A percentile compares a stretch with the other conserved stretches of the same genome.
These are phyloP conservation scores for Drosophila mulleri DNA, from an alignment of 2,888 invertebrate species.

Conservation along the genomic window DNA sequence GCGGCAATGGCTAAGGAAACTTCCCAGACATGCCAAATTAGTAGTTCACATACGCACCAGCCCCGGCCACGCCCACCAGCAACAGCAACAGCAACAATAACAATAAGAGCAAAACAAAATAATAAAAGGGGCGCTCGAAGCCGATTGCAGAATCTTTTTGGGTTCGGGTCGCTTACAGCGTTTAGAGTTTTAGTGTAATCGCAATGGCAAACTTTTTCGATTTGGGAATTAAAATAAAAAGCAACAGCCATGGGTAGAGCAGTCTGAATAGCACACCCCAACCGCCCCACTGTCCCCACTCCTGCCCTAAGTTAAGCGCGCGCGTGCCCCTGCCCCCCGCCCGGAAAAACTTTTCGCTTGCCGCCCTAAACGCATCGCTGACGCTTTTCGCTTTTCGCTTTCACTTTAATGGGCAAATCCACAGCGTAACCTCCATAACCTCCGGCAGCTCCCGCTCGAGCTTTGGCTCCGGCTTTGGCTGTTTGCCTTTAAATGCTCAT, in stretches of 20 bases:
- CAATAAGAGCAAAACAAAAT: not conserved
- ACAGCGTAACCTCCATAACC: conserved; percentile 41
- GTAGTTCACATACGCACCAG: conserved; percentile 62
- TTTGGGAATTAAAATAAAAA: conserved; percentile 79
- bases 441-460: not conserved
- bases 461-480: not conserved
- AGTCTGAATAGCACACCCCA: not conserved
- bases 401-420: conserved; percentile 65
- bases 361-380: conserved; percentile 66
- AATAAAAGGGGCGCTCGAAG: conserved; percentile 6
- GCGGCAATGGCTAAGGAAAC: conserved; percentile 36
- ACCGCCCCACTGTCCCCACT: no score
- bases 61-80: conserved; percentile 31
- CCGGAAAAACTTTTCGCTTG: conserved; percentile 47
- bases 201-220: conserved; percentile 75
- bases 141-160: conserved; percentile 11
- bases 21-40: conserved; percentile 65
- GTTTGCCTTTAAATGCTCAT: not conserved
- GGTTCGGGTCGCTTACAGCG: conserved; percentile 54
- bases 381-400: conserved; percentile 52
- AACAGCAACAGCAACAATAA: not conserved
- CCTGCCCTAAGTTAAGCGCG: not conserved
- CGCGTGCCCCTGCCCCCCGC: conserved; percentile 11
- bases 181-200: conserved; percentile 77
- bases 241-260: conserved; percentile 21